phyloP scores from a whole-genome alignment of 1,140 invertebrate species.

The Marisa cornuarietis region DNA sequence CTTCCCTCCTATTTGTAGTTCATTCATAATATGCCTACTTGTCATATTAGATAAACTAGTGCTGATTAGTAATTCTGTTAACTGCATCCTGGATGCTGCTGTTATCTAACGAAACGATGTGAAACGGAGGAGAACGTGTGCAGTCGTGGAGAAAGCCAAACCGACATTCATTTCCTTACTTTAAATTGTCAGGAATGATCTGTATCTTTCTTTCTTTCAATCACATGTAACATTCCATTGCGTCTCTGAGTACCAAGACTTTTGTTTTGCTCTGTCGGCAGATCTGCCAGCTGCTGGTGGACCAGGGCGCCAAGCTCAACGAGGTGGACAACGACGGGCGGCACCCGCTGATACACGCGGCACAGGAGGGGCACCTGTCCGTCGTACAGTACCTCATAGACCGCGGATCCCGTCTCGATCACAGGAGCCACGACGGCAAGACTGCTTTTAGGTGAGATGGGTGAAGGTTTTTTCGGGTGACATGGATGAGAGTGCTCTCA shows the following conservation, averaged over 20 bases:
- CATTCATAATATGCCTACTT: no score
- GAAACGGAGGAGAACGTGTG: no score
- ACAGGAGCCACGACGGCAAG: slow-evolving; percentile 89
- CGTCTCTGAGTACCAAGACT: not conserved
- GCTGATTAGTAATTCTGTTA: no score
- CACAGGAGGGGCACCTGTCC: slow-evolving; percentile 62
- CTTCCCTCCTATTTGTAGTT: no score
- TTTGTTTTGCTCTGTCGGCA: slow-evolving; percentile 38
- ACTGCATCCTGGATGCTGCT: no score
- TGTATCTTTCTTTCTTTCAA: not conserved
- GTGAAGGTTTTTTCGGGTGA: not conserved
- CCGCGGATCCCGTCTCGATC: slow-evolving; percentile 73
- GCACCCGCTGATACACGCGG: slow-evolving; percentile 60
- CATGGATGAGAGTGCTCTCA: no score
- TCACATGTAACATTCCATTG: not conserved
- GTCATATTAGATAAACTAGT: no score
- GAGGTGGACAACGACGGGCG: slow-evolving; percentile 85
- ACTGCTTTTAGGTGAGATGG: slow-evolving; percentile 85
- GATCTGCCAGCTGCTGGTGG: slow-evolving; percentile 76
- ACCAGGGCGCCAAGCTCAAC: slow-evolving; percentile 90
- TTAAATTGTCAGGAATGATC: no score
- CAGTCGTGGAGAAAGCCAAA: no score
- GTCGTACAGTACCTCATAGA: slow-evolving; percentile 56
- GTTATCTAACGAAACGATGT: no score
- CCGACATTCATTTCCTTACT: no score